These are phyloP conservation scores for Peromyscus aztecus DNA, from an alignment of 2,797 vertebrate species.

Conservation along the genomic window DNA sequence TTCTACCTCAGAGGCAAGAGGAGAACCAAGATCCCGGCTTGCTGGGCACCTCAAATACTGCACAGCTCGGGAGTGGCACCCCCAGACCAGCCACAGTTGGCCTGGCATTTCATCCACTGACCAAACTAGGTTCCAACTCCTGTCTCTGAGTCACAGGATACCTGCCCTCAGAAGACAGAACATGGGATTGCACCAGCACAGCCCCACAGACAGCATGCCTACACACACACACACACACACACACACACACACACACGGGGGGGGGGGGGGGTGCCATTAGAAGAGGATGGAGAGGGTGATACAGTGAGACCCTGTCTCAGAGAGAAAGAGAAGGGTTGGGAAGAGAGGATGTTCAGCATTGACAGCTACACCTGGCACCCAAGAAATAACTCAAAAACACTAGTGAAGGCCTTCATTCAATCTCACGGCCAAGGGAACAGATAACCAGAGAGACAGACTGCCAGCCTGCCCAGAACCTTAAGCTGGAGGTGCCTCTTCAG, in stretches of 20 bases:
- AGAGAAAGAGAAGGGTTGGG: background rate
- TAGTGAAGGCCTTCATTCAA: background rate
- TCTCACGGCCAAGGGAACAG: background rate
- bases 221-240: background rate
- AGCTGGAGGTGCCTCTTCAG: background rate
- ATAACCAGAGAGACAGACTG: background rate
- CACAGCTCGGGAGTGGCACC: background rate
- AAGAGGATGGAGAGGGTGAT: background rate
- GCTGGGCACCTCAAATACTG: background rate
- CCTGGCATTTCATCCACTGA: background rate
- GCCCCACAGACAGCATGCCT: background rate
- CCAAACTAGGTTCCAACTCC: background rate
- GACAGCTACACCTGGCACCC: background rate
- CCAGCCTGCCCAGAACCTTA: background rate
- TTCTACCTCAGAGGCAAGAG: background rate
- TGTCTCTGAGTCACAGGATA: background rate
- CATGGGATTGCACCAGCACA: background rate
- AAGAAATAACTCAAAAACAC: background rate
- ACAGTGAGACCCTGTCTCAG: no score
- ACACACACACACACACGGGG: no score
- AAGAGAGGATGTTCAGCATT: background rate
- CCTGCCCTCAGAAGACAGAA: background rate
- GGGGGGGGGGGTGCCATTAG: background rate
- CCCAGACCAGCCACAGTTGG: background rate
- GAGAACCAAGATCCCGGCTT: background rate